Conservation (phyloP, 2,888 invertebrate species). For the Allolobophora icterica region DNA sequence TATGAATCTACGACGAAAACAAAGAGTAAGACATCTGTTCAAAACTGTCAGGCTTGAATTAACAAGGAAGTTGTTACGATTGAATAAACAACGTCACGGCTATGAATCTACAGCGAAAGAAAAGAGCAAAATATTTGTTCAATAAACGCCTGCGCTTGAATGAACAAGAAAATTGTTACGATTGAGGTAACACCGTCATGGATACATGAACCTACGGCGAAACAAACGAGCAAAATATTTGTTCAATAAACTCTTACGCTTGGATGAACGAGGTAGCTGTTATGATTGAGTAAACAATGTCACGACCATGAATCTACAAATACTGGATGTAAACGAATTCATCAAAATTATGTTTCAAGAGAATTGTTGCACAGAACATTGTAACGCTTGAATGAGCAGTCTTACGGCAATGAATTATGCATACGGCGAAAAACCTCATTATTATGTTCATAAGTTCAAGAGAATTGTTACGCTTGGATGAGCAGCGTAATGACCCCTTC, state of each 20-base stretch:
- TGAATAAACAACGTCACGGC: too few relatives aligned
- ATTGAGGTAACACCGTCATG: slow-evolving; percentile 90
- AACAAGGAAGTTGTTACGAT: too few relatives aligned
- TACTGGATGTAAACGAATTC: neutral
- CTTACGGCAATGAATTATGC: neutral
- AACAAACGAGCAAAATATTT: neutral
- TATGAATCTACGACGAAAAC: slow-evolving; percentile 82
- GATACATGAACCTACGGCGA: slow-evolving; percentile 93
- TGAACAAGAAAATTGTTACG: neutral
- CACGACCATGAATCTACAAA: neutral
- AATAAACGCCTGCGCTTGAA: neutral
- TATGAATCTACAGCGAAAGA: too few relatives aligned
- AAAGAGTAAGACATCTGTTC: neutral
- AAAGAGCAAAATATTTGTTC: too few relatives aligned
- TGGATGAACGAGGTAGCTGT: too few relatives aligned
- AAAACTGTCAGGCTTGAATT: too few relatives aligned
- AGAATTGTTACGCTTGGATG: too few relatives aligned
- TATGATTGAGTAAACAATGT: neutral
- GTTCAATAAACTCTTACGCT: too few relatives aligned
- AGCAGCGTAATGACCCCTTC: too few relatives aligned
- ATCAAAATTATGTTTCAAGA: too few relatives aligned
- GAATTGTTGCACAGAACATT: too few relatives aligned
- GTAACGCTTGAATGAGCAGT: neutral
- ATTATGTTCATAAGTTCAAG: too few relatives aligned
- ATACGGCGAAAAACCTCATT: neutral